Evolutionary conservation across 2,888 invertebrate genomes (phyloP).

Genomic region (Drosophila leonis): DNA sequence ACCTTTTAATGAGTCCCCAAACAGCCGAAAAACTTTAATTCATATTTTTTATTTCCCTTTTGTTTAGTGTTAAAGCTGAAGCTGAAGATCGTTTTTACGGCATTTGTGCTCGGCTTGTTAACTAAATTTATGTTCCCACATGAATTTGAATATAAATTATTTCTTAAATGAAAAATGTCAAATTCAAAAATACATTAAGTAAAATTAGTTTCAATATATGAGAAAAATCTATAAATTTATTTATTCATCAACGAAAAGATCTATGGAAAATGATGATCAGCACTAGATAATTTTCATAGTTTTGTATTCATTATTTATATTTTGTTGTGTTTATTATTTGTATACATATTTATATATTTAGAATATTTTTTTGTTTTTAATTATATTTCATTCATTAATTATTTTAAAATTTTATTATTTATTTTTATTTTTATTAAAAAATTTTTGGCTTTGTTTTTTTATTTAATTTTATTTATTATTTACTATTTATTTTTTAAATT

Average conservation of each 20-base stretch:
- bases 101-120: background rate
- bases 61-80: background rate
- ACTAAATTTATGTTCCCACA: background rate
- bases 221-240: background rate
- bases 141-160: background rate
- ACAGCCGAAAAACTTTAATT: slow-evolving; percentile 33
- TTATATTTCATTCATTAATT: too few relatives aligned
- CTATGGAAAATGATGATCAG: too few relatives aligned
- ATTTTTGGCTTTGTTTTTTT: too few relatives aligned
- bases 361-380: background rate
- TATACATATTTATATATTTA: background rate
- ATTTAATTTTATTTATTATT: too few relatives aligned
- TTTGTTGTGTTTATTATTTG: background rate
- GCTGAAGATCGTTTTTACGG: background rate
- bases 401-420: too few relatives aligned
- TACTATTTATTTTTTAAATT: too few relatives aligned
- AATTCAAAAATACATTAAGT: background rate
- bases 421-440: too few relatives aligned
- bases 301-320: too few relatives aligned
- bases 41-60: background rate
- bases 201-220: background rate
- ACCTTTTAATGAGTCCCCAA: slow-evolving; percentile 40
- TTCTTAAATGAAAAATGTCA: background rate
- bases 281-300: too few relatives aligned
- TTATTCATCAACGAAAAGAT: too few relatives aligned